Evolutionary conservation across 2,797 vertebrate genomes (phyloP).

Genomic region (Notolabrus celidotus): DNA sequence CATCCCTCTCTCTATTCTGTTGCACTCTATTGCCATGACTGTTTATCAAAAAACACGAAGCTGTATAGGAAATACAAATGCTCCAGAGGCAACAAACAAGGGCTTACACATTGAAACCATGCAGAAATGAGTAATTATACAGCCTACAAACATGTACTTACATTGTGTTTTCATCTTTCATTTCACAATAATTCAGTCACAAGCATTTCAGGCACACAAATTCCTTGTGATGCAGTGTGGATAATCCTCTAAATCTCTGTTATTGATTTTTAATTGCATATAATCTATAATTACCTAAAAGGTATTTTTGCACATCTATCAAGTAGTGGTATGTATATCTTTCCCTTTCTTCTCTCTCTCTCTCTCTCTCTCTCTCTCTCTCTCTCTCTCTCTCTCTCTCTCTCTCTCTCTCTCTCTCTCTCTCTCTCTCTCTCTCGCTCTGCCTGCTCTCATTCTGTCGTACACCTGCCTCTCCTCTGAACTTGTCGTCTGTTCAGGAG

Average conservation of each 20-base stretch:
- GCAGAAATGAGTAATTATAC: slow-evolving; percentile 27
- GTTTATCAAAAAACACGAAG: slow-evolving; percentile 29
- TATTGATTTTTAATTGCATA: slow-evolving; percentile 19
- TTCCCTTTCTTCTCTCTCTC: slow-evolving; percentile 30
- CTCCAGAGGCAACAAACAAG: slow-evolving; percentile 21
- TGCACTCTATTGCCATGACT: slow-evolving; percentile 21
- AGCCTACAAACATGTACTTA: slow-evolving; percentile 15
- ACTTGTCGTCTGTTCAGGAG: slow-evolving; percentile 61
- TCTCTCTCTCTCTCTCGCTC: slow-evolving; percentile 32
- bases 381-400: slow-evolving; percentile 80
- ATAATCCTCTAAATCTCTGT: slow-evolving; percentile 34
- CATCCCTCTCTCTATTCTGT: slow-evolving; percentile 29
- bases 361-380: slow-evolving; percentile 23
- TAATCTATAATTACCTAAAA: slow-evolving; percentile 13
- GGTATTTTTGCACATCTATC: slow-evolving; percentile 16
- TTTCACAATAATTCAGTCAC: slow-evolving; percentile 15
- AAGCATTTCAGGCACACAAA: slow-evolving; percentile 1
- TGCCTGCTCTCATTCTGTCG: slow-evolving; percentile 78
- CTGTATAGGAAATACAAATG: slow-evolving; percentile 17
- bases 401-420: no score
- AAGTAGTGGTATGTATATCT: slow-evolving; percentile 22
- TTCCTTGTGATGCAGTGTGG: slow-evolving; percentile 12
- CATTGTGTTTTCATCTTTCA: slow-evolving; percentile 4
- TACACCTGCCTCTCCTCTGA: slow-evolving; percentile 66
- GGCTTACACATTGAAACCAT: slow-evolving; percentile 23